These are phyloP conservation scores for Argyresthia albistria DNA, from an alignment of 2,888 invertebrate genomes.

Conservation along the genomic window DNA sequence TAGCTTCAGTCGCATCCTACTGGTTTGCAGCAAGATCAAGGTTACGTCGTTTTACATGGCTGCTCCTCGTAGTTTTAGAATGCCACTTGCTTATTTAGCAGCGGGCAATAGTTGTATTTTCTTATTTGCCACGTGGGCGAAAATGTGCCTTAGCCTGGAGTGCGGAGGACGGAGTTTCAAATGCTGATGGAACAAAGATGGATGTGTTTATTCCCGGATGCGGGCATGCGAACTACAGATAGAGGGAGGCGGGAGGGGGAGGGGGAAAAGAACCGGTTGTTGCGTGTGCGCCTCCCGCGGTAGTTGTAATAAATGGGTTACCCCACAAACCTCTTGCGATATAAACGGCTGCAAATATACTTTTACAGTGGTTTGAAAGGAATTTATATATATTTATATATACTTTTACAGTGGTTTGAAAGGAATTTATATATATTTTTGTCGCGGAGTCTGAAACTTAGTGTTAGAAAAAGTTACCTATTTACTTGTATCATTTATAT, in stretches of 20 bases:
- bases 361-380: not conserved
- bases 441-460: too few species aligned
- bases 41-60: constrained; percentile 38
- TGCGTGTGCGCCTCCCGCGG: constrained; percentile 37
- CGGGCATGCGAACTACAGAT: constrained; percentile 33
- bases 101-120: constrained; percentile 1
- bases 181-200: not conserved
- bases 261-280: constrained; percentile 47
- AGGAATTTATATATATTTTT: not conserved
- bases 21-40: constrained; percentile 63
- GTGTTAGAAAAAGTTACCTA: not conserved
- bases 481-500: not conserved
- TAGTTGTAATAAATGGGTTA: constrained; percentile 61
- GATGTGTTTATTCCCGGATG: constrained; percentile 42
- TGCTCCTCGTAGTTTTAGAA: constrained; percentile 29
- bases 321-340: constrained; percentile 68
- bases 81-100: constrained; percentile 42
- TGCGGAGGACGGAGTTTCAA: not conserved
- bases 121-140: not conserved
- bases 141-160: not conserved
- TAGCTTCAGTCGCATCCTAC: constrained; percentile 55
- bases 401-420: not conserved
- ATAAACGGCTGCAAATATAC: constrained; percentile 28
- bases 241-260: constrained; percentile 13
- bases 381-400: too few species aligned